These are phyloP conservation scores for Lampropteryx suffumata DNA, from an alignment of 2,888 invertebrate genomes.

Conservation along the genomic window DNA sequence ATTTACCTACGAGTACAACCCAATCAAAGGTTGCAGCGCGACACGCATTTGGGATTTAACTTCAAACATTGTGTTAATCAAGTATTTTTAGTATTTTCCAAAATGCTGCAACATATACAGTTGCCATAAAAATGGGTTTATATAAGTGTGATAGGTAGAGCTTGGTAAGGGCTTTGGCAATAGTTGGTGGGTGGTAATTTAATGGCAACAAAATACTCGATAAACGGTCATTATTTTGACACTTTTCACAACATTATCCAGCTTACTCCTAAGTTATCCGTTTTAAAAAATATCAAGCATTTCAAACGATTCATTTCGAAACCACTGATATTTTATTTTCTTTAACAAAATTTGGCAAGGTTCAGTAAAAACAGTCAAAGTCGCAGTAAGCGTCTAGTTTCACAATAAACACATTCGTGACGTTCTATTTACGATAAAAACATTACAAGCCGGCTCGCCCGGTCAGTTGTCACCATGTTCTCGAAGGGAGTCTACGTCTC, in stretches of 20 bases:
- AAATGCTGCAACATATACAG: no score
- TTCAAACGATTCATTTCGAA: no score
- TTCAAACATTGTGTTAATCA: no score
- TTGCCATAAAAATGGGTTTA: no score
- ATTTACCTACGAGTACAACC: no score
- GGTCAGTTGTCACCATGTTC: conserved; percentile 26
- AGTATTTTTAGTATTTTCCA: no score
- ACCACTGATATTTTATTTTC: no score
- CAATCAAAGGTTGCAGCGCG: no score
- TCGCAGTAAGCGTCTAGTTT: not conserved
- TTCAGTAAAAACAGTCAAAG: not conserved
- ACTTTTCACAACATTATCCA: not conserved
- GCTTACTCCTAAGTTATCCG: not conserved
- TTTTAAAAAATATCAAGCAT: not conserved
- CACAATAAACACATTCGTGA: conserved; percentile 9
- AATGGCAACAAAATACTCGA: not conserved
- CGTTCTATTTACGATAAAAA: conserved; percentile 16
- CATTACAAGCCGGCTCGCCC: not conserved
- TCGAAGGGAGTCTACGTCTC: conserved; percentile 26
- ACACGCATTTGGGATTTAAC: no score
- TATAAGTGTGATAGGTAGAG: no score
- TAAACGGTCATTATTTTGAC: not conserved
- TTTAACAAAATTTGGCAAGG: no score
- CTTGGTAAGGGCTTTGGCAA: not conserved
- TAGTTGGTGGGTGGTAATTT: not conserved